Conservation (phyloP, 64 coral and sea anemone genomes). For the Trachythela sp. region DNA sequence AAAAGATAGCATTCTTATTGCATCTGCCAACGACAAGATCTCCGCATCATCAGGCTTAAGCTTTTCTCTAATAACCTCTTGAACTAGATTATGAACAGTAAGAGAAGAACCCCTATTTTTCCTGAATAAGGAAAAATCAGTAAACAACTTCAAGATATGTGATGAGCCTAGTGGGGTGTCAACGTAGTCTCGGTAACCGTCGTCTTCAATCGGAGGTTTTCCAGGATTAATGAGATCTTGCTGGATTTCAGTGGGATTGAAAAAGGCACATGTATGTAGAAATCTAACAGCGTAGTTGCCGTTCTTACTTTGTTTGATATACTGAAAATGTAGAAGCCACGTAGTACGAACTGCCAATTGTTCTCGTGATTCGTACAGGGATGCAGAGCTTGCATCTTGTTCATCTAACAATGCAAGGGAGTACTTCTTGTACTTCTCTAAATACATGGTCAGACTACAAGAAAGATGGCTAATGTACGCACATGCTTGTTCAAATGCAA, state of each 20-base stretch:
- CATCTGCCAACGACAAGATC: too few relatives aligned
- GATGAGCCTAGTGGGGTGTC: background rate
- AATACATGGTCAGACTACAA: conserved; percentile 13
- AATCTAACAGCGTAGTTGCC: background rate
- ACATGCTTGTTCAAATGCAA: conserved; percentile 55
- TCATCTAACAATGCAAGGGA: conserved; percentile 16
- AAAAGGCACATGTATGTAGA: background rate
- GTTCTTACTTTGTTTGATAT: conserved; percentile 1
- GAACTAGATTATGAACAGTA: conserved; percentile 21
- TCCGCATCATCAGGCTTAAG: too few relatives aligned
- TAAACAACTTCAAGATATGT: background rate
- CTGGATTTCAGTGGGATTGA: background rate
- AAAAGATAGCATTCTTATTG: too few relatives aligned
- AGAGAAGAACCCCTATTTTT: background rate
- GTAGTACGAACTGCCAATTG: conserved; percentile 48
- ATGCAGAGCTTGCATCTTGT: conserved; percentile 9
- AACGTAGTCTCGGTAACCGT: background rate
- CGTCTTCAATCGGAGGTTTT: too few relatives aligned
- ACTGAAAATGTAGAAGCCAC: conserved; percentile 53
- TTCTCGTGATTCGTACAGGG: conserved; percentile 30
- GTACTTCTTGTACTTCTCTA: conserved; percentile 23
- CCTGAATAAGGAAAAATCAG: conserved; percentile 1
- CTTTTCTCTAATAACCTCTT: background rate
- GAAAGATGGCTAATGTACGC: conserved; percentile 39
- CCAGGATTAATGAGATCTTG: too few relatives aligned